phyloP scores from a whole-genome alignment of 2,888 invertebrate species.

The Perithous albicinctus region DNA sequence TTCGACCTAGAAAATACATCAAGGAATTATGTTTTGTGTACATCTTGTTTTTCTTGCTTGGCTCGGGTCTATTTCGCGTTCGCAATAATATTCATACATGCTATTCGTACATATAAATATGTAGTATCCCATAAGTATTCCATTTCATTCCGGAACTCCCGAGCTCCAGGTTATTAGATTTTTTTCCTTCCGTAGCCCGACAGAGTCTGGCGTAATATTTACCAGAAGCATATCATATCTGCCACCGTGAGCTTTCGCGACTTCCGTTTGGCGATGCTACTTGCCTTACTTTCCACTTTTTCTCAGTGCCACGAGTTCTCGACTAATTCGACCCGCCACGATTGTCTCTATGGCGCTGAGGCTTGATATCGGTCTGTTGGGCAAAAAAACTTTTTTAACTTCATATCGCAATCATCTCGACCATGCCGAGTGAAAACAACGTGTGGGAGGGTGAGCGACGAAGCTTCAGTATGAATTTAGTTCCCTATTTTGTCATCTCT shows the following conservation, averaged over 20 bases:
- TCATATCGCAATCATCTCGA: conserved; percentile 70
- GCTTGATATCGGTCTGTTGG: conserved; percentile 51
- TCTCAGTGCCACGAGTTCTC: conserved; percentile 49
- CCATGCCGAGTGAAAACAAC: conserved; percentile 52
- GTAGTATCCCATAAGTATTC: conserved; percentile 46
- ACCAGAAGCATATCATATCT: conserved; percentile 55
- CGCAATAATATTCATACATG: not conserved
- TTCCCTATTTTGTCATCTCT: conserved; percentile 73
- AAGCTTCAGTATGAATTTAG: conserved; percentile 73
- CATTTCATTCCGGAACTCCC: conserved; percentile 52
- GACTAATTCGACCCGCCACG: conserved; percentile 33
- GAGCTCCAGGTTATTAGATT: conserved; percentile 57
- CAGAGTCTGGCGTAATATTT: conserved; percentile 54
- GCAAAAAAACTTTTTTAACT: conserved; percentile 69
- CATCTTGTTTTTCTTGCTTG: not conserved
- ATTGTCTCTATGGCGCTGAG: conserved; percentile 58
- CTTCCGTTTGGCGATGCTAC: conserved; percentile 5
- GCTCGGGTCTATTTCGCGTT: not conserved
- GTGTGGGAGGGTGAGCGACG: conserved; percentile 49
- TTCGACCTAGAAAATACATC: not conserved
- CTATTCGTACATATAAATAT: not conserved
- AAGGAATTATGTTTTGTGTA: conserved; percentile 11
- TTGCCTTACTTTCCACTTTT: conserved; percentile 41
- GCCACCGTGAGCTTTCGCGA: conserved; percentile 13
- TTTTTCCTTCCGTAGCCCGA: conserved; percentile 45